Percentiles rank a stretch among this genome's conserved stretches.
phyloP scores from a whole-genome alignment of 1,140 invertebrate genomes.

The Hesperophylax magnus region DNA sequence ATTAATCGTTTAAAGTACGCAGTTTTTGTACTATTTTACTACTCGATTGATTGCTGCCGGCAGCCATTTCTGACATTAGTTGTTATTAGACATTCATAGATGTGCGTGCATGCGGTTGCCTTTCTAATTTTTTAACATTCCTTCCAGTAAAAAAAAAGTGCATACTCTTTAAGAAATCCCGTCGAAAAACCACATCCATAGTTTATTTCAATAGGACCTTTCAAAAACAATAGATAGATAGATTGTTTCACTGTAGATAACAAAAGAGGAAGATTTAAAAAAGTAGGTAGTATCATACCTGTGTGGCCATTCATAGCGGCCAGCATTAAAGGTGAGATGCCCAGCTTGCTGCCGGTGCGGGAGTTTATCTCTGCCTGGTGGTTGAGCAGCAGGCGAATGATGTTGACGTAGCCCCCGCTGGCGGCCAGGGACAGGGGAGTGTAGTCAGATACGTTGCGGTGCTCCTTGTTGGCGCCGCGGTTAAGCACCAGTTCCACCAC shows the following conservation, averaged over 20 bases:
- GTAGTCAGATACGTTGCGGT: conserved; percentile 99
- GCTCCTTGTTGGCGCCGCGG: conserved; percentile 96
- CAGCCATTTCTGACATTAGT: too few species aligned
- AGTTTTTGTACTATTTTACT: too few species aligned
- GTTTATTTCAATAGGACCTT: too few species aligned
- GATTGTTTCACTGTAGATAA: not conserved
- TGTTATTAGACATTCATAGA: too few species aligned
- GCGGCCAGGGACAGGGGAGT: conserved; percentile 98
- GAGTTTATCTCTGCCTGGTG: conserved; percentile 98
- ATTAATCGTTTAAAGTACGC: too few species aligned
- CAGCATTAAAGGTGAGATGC: conserved; percentile 98
- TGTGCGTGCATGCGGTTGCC: too few species aligned
- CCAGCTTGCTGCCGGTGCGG: conserved; percentile 95
- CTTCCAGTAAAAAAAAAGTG: too few species aligned
- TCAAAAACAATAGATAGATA: too few species aligned
- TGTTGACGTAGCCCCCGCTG: conserved; percentile 98
- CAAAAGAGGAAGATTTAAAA: not conserved
- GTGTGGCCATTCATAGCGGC: conserved; percentile 99
- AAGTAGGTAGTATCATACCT: not conserved
- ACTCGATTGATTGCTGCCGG: too few species aligned
- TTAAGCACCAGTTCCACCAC: conserved; percentile 94
- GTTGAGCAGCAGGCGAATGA: conserved; percentile 93
- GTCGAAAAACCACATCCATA: too few species aligned
- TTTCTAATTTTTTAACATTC: too few species aligned
- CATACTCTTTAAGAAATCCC: too few species aligned